phyloP scores from a whole-genome alignment of 2,888 invertebrate species.

The Cerastis leucographa region DNA sequence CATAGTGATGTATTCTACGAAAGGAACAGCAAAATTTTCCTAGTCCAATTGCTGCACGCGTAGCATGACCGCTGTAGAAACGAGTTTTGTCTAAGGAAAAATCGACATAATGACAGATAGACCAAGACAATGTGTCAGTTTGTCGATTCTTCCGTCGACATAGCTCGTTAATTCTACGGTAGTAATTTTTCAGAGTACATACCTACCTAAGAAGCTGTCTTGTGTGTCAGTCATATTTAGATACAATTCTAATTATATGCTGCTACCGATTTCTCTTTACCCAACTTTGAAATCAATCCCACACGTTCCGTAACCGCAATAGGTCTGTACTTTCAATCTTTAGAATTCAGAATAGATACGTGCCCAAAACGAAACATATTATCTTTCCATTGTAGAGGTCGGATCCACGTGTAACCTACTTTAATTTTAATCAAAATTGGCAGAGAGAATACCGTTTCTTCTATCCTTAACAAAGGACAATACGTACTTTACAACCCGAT shows the following conservation, averaged over 20 bases:
- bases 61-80: too few relatives aligned
- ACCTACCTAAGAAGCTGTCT: background rate
- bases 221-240: background rate
- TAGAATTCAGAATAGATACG: slow-evolving; percentile 18
- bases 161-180: background rate
- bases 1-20: background rate
- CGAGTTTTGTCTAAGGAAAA: too few relatives aligned
- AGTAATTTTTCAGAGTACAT: background rate
- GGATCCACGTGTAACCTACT: slow-evolving; percentile 25
- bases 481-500: background rate
- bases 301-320: slow-evolving; percentile 41
- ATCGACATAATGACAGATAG: too few relatives aligned
- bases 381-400: background rate
- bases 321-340: slow-evolving; percentile 15
- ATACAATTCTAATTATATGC: slow-evolving; percentile 12
- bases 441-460: background rate
- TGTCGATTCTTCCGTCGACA: too few relatives aligned
- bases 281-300: slow-evolving; percentile 33
- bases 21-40: too few relatives aligned
- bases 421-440: slow-evolving; percentile 14
- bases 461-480: slow-evolving; percentile 12
- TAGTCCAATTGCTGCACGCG: too few relatives aligned
- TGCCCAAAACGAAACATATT: slow-evolving; percentile 10
- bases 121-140: too few relatives aligned
- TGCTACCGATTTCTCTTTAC: slow-evolving; percentile 37